A percentile compares a stretch with the other conserved stretches of the same genome.
Evolutionary conservation across 92 coral and sea anemone species (phyloP).

Genomic region (Palythoa grandiflora): DNA sequence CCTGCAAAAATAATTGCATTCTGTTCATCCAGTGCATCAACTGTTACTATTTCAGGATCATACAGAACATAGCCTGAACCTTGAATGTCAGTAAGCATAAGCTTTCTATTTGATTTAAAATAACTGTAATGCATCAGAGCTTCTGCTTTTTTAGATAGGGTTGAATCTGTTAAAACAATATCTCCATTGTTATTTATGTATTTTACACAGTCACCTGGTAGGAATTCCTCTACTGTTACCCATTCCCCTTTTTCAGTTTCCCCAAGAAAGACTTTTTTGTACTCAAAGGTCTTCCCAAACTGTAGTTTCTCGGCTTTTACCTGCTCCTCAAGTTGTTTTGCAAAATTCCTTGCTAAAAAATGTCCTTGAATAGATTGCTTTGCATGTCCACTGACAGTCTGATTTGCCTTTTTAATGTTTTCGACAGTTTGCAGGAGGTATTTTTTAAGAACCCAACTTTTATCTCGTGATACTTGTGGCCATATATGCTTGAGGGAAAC

Average conservation of each 20-base stretch:
- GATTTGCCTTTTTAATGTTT: neutral
- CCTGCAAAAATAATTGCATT: constrained; percentile 41
- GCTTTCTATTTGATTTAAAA: constrained; percentile 14
- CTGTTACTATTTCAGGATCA: constrained; percentile 42
- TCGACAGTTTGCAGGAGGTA: neutral
- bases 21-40: constrained; percentile 13
- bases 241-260: constrained; percentile 26
- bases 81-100: constrained; percentile 47
- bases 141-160: neutral
- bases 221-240: constrained; percentile 38
- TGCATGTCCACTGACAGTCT: constrained; percentile 1
- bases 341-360: constrained; percentile 26
- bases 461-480: neutral
- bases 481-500: neutral
- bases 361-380: constrained; percentile 32
- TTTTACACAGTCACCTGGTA: constrained; percentile 31
- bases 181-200: constrained; percentile 39
- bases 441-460: neutral
- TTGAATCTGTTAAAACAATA: neutral
- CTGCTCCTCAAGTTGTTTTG: constrained; percentile 23
- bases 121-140: constrained; percentile 37
- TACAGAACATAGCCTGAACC: constrained; percentile 18
- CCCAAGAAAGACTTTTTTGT: constrained; percentile 50
- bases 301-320: constrained; percentile 8
- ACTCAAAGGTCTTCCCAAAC: constrained; percentile 62